Percentiles rank a stretch among this genome's conserved stretches.
Conservation (phyloP, 2,113 vertebrate genomes). For the Eidolon helvum region DNA sequence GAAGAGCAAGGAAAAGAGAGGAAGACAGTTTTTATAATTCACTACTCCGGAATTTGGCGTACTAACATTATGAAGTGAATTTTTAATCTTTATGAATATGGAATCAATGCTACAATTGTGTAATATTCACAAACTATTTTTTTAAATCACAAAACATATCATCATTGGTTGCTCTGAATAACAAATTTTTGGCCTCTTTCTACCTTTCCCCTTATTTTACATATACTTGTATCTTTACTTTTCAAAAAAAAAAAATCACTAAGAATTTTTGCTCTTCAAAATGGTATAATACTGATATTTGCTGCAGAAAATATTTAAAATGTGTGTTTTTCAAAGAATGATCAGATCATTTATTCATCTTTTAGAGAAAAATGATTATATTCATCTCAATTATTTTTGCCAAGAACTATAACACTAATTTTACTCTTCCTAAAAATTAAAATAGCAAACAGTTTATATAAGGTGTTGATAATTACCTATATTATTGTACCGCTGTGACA, state of each 20-base stretch:
- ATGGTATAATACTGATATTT: constrained; percentile 74
- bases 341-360: constrained; percentile 76
- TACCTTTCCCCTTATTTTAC: constrained; percentile 72
- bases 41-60: background rate
- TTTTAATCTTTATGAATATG: constrained; percentile 59
- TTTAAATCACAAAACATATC: constrained; percentile 74
- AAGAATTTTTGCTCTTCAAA: constrained; percentile 68
- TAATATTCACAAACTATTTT: constrained; percentile 65
- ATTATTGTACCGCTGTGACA: constrained; percentile 90
- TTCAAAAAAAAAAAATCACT: constrained; percentile 56
- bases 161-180: constrained; percentile 71
- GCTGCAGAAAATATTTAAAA: constrained; percentile 73
- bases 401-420: constrained; percentile 83
- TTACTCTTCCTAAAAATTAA: constrained; percentile 89
- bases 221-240: constrained; percentile 76
- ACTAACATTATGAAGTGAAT: constrained; percentile 56
- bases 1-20: background rate
- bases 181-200: constrained; percentile 67
- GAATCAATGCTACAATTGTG: constrained; percentile 73
- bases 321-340: constrained; percentile 72
- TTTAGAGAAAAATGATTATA: constrained; percentile 69
- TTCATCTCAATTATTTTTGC: constrained; percentile 73
- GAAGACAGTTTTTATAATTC: background rate
- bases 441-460: constrained; percentile 86
- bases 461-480: constrained; percentile 91